Evolutionary conservation across 92 coral and sea anemone species (phyloP), one percentile per base, ranked within the genome.

Genomic region (Micromussa lordhowensis): DNA sequence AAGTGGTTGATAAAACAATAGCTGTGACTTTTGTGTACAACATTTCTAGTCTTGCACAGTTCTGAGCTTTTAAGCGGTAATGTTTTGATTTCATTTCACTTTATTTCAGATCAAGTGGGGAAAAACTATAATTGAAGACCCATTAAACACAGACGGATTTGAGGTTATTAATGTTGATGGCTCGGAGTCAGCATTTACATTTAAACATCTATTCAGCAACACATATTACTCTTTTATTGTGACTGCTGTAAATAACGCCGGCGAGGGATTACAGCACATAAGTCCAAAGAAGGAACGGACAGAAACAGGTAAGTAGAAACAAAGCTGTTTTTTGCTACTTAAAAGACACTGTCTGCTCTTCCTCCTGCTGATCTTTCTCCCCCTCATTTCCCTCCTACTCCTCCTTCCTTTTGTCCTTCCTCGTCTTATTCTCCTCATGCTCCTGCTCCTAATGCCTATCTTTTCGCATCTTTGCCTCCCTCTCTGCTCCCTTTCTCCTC

Each of bases 141-240:
- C 48, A 3, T n/a, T 31, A 9, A 7, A 34, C 4, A 24, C 58
- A 3, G 53, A 49, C 16, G 30, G 19, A 2, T 24, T 58, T 7
- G 17, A 85, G 16, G 57, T 28, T 32, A 15, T 85, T 4, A 71
- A 71, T 3, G 91, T 90, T 14, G 21, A 30, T 79, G 94, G 92
- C 24, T 81, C 88, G 68, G 61, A 14, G 7, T 63, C 64, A n/a
- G 58, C 82, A 29, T 85, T 76, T 68, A 88, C 87, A 31, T 91
- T 96, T 59, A 86, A 87, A 14, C 95, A 98, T 59, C 92, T 98
- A 74, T 82, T 82, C 70, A 87, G 93, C 74, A 76, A 85, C 61
- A 98, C 98, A 1, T 90, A 90, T 30, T 98, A 98, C 88, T 66
- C 91, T 11, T 96, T 96, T 77, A 24, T 73, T 16, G 98, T 98